phyloP scores from a whole-genome alignment of 2,888 invertebrate genomes.

The Ennomos fuscantarius region DNA sequence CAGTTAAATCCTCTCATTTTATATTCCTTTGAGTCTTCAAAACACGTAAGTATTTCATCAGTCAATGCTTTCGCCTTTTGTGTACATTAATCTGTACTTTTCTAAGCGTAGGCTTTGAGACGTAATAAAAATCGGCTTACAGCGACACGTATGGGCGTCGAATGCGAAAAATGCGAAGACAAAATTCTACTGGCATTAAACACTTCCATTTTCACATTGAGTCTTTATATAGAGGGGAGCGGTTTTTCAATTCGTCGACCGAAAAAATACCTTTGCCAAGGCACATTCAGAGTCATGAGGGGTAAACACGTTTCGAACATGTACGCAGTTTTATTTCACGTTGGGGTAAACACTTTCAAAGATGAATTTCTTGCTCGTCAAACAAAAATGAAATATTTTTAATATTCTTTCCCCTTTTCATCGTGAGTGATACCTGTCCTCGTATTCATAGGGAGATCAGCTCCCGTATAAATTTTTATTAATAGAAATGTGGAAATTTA shows the following conservation, averaged over 20 bases:
- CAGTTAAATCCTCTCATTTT: slow-evolving; percentile 33
- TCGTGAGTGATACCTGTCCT: slow-evolving; percentile 45
- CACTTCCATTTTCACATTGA: slow-evolving; percentile 35
- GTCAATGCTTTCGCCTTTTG: slow-evolving; percentile 59
- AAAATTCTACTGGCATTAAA: slow-evolving; percentile 44
- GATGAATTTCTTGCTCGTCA: slow-evolving; percentile 72
- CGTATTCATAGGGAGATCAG: slow-evolving; percentile 30
- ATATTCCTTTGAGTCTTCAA: slow-evolving; percentile 40
- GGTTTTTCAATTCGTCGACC: slow-evolving; percentile 50
- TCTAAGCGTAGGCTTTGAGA: slow-evolving; percentile 66
- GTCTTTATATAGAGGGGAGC: slow-evolving; percentile 42
- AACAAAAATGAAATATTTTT: slow-evolving; percentile 70
- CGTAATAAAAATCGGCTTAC: slow-evolving; percentile 82
- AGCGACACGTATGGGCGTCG: slow-evolving; percentile 63
- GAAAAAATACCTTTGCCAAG: slow-evolving; percentile 60
- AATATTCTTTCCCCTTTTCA: slow-evolving; percentile 59
- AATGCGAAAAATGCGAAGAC: slow-evolving; percentile 60
- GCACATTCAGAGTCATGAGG: slow-evolving; percentile 58
- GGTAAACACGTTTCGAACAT: slow-evolving; percentile 70
- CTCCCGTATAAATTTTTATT: slow-evolving; percentile 19
- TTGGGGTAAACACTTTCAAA: slow-evolving; percentile 73
- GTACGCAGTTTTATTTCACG: slow-evolving; percentile 74
- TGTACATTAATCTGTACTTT: slow-evolving; percentile 69
- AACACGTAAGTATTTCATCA: slow-evolving; percentile 50
- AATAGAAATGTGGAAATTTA: background rate